These are phyloP conservation scores for Pocota personata DNA, from an alignment of 2,888 invertebrate species.

Conservation along the genomic window DNA sequence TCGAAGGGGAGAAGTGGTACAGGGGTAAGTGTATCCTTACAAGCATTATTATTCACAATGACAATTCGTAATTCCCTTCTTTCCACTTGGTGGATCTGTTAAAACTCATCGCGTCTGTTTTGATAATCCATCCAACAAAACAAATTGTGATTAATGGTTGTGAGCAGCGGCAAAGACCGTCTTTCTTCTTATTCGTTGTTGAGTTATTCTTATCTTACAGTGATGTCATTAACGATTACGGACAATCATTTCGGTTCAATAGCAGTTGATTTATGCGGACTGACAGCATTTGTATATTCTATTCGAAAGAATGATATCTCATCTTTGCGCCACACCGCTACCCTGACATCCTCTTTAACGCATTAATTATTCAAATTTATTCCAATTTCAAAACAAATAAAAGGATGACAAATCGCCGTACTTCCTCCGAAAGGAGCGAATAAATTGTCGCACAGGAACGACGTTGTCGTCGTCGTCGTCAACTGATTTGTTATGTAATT, in stretches of 20 bases:
- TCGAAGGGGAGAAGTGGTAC: conserved; percentile 93
- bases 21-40: conserved; percentile 85
- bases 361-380: conserved; percentile 64
- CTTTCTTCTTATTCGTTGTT: not conserved
- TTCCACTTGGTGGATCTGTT: not conserved
- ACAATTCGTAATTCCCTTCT: not conserved
- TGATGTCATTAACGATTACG: conserved; percentile 56
- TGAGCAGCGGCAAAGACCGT: not conserved
- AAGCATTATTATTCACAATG: not conserved
- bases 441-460: conserved; percentile 19
- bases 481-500: conserved; percentile 61
- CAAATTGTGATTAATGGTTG: conserved; percentile 43
- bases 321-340: not conserved
- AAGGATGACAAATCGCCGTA: conserved; percentile 51
- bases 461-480: conserved; percentile 13
- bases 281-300: conserved; percentile 52
- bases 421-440: conserved; percentile 2
- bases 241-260: conserved; percentile 55
- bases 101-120: conserved; percentile 22
- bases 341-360: not conserved
- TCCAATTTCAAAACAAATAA: conserved; percentile 59
- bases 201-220: conserved; percentile 17
- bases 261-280: conserved; percentile 51
- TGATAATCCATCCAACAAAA: conserved; percentile 24
- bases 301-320: conserved; percentile 32